Evolutionary conservation across 2,113 vertebrate species (phyloP).

Genomic region (Neolamprologus devosi): DNA sequence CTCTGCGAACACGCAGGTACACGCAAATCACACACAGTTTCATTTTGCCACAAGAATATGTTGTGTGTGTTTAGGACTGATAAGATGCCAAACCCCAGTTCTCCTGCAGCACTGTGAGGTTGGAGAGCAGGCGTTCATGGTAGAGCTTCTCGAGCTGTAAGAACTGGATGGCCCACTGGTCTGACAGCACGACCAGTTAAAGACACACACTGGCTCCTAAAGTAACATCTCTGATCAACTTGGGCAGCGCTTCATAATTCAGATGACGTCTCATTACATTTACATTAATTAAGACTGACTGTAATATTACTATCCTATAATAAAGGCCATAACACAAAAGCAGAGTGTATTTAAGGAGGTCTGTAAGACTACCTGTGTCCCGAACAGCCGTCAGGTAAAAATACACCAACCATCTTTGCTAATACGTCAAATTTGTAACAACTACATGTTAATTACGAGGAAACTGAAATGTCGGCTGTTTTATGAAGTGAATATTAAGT

Average conservation of each 20-base stretch:
- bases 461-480: rapidly evolving
- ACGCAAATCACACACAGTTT: not conserved
- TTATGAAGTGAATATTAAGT: not conserved
- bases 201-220: not conserved
- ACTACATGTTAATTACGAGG: not conserved
- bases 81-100: slow-evolving; percentile 82
- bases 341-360: too few species aligned
- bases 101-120: slow-evolving; percentile 85
- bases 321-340: not conserved
- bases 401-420: not conserved
- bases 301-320: not conserved
- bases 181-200: slow-evolving; percentile 73
- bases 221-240: not conserved
- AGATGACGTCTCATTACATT: not conserved
- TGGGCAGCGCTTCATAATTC: not conserved
- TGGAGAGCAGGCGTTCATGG: slow-evolving; percentile 87
- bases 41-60: not conserved
- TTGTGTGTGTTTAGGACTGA: not conserved
- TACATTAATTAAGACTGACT: not conserved
- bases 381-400: not conserved
- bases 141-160: slow-evolving; percentile 89
- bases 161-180: slow-evolving; percentile 89
- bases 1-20: slow-evolving; percentile 69
- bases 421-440: not conserved
- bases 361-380: not conserved